phyloP scores from a whole-genome alignment of 35 echinoderm and acorn worm genomes.

The Stichopus chloronotus region DNA sequence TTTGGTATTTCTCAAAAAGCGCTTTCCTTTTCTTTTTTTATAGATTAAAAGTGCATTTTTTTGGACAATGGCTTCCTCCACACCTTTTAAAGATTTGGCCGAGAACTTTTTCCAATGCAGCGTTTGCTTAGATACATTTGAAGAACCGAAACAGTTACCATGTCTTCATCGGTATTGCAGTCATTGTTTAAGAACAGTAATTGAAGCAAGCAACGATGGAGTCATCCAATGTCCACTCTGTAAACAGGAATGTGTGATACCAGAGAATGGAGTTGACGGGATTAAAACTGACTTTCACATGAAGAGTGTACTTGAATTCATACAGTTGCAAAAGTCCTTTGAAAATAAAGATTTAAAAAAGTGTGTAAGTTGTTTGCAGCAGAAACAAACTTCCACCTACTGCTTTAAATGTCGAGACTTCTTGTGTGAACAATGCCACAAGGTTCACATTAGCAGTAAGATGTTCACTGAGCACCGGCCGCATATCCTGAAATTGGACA shows the following conservation, averaged over 20 bases:
- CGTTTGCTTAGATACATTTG: conserved; percentile 21
- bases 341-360: not conserved
- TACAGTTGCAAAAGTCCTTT: not conserved
- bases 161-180: conserved; percentile 40
- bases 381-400: not conserved
- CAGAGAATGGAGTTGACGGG: not conserved
- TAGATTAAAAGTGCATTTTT: too few species aligned
- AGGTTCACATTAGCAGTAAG: not conserved
- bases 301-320: not conserved
- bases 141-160: conserved; percentile 33
- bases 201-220: not conserved
- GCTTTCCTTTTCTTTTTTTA: too few species aligned
- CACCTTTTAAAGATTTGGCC: not conserved
- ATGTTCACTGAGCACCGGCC: conserved; percentile 3
- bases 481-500: not conserved
- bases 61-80: not conserved
- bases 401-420: conserved; percentile 30
- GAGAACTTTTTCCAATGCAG: conserved; percentile 6
- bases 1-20: too few species aligned
- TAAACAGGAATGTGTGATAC: not conserved
- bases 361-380: not conserved
- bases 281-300: not conserved
- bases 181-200: not conserved
- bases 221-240: not conserved
- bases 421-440: not conserved